phyloP scores from a whole-genome alignment of 2,113 vertebrate genomes.

The Artemisiospiza belli region DNA sequence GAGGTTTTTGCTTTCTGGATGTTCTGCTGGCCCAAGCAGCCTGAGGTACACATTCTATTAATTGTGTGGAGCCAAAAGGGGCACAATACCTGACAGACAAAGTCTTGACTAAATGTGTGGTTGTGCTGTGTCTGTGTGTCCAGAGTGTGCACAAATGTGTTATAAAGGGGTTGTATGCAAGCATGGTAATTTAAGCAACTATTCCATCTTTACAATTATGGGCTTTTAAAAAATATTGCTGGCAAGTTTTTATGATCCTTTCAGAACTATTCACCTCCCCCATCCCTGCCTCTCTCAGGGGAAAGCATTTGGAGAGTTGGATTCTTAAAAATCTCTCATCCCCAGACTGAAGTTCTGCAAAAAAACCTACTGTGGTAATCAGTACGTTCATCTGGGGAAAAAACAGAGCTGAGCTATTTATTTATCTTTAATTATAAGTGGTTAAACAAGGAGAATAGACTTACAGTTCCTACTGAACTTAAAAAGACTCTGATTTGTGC shows the following conservation, averaged over 20 bases:
- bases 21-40: not conserved
- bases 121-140: not conserved
- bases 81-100: not conserved
- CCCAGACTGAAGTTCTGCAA: not conserved
- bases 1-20: not conserved
- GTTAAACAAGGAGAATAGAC: slow-evolving; percentile 69
- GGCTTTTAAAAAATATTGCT: not conserved
- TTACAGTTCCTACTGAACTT: slow-evolving; percentile 67
- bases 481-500: slow-evolving; percentile 64
- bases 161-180: not conserved
- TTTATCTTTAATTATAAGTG: slow-evolving; percentile 63
- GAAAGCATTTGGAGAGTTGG: not conserved
- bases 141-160: not conserved
- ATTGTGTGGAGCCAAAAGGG: not conserved
- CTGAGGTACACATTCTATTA: not conserved
- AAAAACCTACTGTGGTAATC: not conserved
- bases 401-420: slow-evolving; percentile 42
- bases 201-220: not conserved
- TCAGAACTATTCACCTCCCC: not conserved
- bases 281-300: not conserved
- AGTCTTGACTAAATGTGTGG: not conserved
- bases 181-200: not conserved
- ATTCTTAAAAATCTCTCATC: not conserved
- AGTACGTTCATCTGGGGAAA: not conserved
- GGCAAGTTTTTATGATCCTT: not conserved